phyloP scores from a whole-genome alignment of 2,888 invertebrate genomes.

The Rhagonycha fulva region DNA sequence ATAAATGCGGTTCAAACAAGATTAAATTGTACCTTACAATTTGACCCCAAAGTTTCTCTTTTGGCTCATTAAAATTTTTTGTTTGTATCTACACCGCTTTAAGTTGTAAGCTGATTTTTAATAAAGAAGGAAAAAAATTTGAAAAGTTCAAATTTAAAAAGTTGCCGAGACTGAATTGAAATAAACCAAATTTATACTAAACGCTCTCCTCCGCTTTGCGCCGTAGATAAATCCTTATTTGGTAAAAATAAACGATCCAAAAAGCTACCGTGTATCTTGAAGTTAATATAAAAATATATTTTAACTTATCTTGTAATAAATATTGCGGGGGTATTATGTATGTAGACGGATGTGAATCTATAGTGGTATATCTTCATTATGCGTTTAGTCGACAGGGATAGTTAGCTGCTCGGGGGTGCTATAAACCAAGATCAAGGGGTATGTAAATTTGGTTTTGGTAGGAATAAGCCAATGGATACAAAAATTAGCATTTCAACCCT shows the following conservation, averaged over 20 bases:
- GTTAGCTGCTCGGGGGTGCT: slow-evolving; percentile 26
- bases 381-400: slow-evolving; percentile 23
- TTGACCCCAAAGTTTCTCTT: neutral
- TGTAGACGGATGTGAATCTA: slow-evolving; percentile 19
- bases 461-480: slow-evolving; percentile 25
- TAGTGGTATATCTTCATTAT: slow-evolving; percentile 29
- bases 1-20: neutral
- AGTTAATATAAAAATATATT: neutral
- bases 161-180: neutral
- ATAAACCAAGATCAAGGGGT: slow-evolving; percentile 32
- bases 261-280: neutral
- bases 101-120: neutral
- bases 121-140: neutral
- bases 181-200: neutral
- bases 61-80: neutral
- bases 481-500: slow-evolving; percentile 30
- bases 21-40: neutral
- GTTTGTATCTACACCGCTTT: neutral
- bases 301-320: neutral
- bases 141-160: neutral
- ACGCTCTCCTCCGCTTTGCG: neutral
- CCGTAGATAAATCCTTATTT: neutral
- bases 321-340: neutral
- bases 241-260: neutral
- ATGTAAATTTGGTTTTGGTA: slow-evolving; percentile 25